Evolutionary conservation across 1,140 invertebrate genomes (phyloP), one percentile per base, ranked within the genome.

Genomic region (Drosophila tropicalis): DNA sequence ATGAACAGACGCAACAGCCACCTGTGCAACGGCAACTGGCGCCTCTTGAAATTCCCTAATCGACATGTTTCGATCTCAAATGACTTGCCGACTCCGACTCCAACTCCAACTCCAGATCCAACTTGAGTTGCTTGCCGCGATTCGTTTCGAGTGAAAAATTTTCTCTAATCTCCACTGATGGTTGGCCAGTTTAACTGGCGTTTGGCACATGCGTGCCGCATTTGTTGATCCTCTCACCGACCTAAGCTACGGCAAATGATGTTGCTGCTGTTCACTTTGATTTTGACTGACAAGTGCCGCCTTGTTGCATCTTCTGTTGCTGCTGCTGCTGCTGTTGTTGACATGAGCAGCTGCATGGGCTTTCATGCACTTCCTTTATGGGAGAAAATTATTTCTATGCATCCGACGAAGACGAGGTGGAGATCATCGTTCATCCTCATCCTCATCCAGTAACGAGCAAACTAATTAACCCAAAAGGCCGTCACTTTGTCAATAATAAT

Each of bases 41-140:
- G 86, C 86, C 86, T 90, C 82, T 90, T 86, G 70, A 90, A 90
- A 90, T 90, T 90, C 86, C 86, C 86, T 90, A 90, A 90, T 90
- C 86, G 86, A 86, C 86, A 86, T 90, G 86, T 90, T 90, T 90
- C 86, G 86, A 90, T 90, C 86, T 90, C 78, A 87, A 87, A 83
- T 86, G 83, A 83, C 84, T 82, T 75, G 56, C 40, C 77, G 79
- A 68, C 62, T 76, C 40, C 9, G 19, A 61, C 29, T 29, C 54
- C 69, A 57, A 55, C 12, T 13, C 41, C 41, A 0, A 44, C 41
- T 17, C 44, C 15, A 29, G 29, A 6, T 29, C 17, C 15, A 15
- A 10, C 15, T 47, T 47, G 4, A 39, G 36, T 13, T 13, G 12
- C 34, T 36, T 17, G n/a, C 44, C 10, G 44, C 19, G 10, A 19